Base-by-base conservation (phyloP, 2,888 invertebrate genomes). In the Stegophylla sp. region DNA sequence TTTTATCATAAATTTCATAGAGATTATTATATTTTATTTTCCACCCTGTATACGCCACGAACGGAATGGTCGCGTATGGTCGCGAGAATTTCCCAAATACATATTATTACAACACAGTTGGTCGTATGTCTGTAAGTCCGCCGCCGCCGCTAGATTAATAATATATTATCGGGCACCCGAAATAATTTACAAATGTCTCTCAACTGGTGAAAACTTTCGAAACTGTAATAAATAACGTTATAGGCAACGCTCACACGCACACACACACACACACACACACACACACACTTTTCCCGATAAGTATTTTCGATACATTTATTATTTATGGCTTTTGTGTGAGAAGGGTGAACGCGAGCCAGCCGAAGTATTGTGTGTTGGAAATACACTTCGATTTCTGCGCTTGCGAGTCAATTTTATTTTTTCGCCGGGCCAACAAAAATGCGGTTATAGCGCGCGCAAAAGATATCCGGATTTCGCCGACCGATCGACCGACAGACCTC, bases 151-250 rank as follows among this genome's bases (percentile, higher is more conserved):
- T n/a, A n/a, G n/a, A 28, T 26, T 45, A 73, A 43, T 73, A 73
- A 73, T 61, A 28, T 48, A 73, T 59, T 73, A 73, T 45, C n/a
- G 15, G 28, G 3, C 20, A 48, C 45, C n/a, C n/a, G 9, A 61
- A 73, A 73, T 73, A 61, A 73, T 73, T 61, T 61, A 61, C 12
- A 48, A 45, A 61, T 28, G 45, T 28, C 9, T 73, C 28, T 73
- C 61, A 28, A 28, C 45, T 45, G 15, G 28, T 28, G 15, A 73
- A 73, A 73, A 20, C 28, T 48, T 59, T 28, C 1, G 9, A n/a
- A 61, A 61, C 73, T 61, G 45, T 48, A 59, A 72, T 59, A 72
- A 72, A 73, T 73, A 45, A 73, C 61, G 12, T 1, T 17, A 28
- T 17, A 20, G 1, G 2, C 13, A 12, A 5, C n/a, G n/a, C n/a